These are phyloP conservation scores for Gavia stellata DNA, from an alignment of 2,113 vertebrate genomes.

Conservation along the genomic window DNA sequence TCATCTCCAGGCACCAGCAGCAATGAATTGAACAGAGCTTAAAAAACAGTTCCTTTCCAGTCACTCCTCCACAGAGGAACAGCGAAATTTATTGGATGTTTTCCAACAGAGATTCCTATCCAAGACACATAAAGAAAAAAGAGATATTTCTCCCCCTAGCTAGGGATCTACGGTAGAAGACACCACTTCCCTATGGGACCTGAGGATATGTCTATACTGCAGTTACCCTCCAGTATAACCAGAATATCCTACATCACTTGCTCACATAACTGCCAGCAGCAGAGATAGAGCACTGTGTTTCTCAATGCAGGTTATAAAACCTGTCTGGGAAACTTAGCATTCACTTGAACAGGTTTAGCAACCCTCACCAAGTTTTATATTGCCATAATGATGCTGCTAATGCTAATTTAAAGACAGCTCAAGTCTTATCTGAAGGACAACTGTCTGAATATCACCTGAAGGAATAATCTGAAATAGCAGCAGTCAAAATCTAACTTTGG, in stretches of 20 bases:
- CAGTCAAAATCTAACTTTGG: background rate
- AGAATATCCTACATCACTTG: background rate
- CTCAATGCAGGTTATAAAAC: background rate
- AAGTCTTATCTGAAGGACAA: background rate
- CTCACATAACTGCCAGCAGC: background rate
- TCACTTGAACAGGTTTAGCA: background rate
- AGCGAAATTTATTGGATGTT: constrained; percentile 25
- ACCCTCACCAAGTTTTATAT: background rate
- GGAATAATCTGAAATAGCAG: background rate
- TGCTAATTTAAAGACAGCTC: background rate
- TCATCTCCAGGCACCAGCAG: background rate
- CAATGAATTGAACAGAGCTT: constrained; percentile 32
- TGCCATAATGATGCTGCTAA: background rate
- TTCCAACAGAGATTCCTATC: constrained; percentile 39
- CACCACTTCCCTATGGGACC: background rate
- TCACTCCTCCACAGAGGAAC: constrained; percentile 1
- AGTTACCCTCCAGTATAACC: background rate
- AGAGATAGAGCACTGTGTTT: background rate
- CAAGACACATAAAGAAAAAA: background rate
- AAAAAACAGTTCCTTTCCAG: background rate
- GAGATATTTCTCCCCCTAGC: background rate
- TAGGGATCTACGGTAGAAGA: background rate
- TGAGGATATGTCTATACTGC: background rate
- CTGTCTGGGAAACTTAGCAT: background rate
- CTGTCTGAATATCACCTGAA: background rate